A percentile compares a stretch with the other conserved stretches of the same genome.
These are phyloP conservation scores for Elanoides forficatus DNA, from an alignment of 2,113 vertebrate species.

Conservation along the genomic window DNA sequence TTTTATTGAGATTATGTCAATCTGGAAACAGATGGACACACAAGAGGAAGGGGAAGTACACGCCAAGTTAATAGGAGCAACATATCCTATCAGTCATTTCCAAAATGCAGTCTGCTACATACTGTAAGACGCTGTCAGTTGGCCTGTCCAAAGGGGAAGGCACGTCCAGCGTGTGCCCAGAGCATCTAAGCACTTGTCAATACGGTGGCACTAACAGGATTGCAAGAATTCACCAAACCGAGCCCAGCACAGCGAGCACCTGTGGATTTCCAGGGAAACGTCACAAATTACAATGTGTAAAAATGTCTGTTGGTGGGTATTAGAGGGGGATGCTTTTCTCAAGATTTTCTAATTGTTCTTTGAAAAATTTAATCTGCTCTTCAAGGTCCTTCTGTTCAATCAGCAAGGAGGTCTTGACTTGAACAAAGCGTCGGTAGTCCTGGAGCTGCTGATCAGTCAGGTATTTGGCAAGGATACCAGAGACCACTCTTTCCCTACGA, in stretches of 20 bases:
- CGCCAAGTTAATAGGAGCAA: neutral
- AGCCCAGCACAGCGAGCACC: neutral
- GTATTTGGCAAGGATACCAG: conserved; percentile 81
- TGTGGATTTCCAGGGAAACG: neutral
- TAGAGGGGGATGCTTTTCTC: conserved; percentile 63
- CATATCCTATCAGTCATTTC: neutral
- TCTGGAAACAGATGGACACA: conserved; percentile 30
- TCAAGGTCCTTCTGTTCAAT: conserved; percentile 91
- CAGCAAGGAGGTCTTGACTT: conserved; percentile 85
- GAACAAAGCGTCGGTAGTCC: conserved; percentile 82
- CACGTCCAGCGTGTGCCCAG: neutral
- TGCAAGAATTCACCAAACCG: neutral
- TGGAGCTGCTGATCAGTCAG: conserved; percentile 78
- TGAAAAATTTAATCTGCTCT: conserved; percentile 79
- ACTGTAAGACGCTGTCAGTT: neutral
- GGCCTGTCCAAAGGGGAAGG: neutral
- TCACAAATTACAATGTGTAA: neutral
- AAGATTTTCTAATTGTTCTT: conserved; percentile 86
- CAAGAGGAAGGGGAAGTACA: neutral
- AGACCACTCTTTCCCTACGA: conserved; percentile 84
- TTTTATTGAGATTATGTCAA: conserved; percentile 42
- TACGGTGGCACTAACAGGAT: neutral
- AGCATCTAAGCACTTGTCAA: neutral
- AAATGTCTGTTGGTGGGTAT: neutral
- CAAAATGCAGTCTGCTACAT: neutral